A percentile compares a stretch with the other conserved stretches of the same genome.
These are phyloP conservation scores for Phrynocephalus forsythii DNA, from an alignment of 2,797 vertebrate species.

Conservation along the genomic window DNA sequence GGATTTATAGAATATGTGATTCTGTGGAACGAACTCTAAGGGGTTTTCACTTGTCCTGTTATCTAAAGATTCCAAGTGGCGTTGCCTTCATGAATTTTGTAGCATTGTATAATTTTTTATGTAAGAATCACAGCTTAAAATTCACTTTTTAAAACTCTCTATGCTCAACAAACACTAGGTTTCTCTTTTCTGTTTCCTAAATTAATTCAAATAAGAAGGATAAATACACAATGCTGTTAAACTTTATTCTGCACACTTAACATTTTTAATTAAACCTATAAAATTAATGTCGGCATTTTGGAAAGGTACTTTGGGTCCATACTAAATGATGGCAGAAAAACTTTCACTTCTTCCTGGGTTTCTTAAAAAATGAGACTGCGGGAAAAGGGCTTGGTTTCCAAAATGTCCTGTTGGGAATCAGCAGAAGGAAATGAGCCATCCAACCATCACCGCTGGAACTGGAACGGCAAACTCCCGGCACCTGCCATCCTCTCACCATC, in stretches of 20 bases:
- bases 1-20: too few relatives aligned
- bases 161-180: too few relatives aligned
- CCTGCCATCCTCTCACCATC: slow-evolving; percentile 23
- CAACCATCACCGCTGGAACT: slow-evolving; percentile 34
- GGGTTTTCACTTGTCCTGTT: background rate
- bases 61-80: background rate
- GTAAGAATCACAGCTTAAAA: too few relatives aligned
- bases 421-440: slow-evolving; percentile 43
- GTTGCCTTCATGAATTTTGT: background rate
- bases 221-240: background rate
- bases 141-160: background rate
- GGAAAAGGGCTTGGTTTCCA: background rate
- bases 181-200: background rate
- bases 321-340: background rate
- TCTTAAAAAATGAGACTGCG: background rate
- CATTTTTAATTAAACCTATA: background rate
- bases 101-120: too few relatives aligned
- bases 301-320: background rate
- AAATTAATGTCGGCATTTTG: background rate
- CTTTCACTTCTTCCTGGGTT: background rate
- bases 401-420: background rate
- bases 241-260: background rate
- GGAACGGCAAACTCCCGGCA: slow-evolving; percentile 34
- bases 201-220: background rate
- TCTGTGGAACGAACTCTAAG: background rate